Percentiles rank a stretch among this genome's conserved stretches.
Conservation (phyloP, 2,888 invertebrate genomes). For the Drosophila meridiana region DNA sequence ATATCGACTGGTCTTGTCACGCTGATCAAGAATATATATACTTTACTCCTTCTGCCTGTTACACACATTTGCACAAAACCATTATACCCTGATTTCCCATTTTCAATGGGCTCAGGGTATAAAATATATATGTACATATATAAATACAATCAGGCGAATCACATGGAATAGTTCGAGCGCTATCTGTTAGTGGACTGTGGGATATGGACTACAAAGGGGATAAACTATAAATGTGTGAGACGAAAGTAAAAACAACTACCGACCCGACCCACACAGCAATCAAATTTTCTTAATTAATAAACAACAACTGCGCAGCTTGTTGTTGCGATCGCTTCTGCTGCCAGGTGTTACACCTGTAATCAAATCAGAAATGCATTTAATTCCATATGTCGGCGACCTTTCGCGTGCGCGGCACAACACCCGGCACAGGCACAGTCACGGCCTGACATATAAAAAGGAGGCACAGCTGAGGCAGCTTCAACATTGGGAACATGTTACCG, state of each 20-base stretch:
- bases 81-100: too few relatives aligned
- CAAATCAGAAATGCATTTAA: conserved; percentile 41
- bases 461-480: neutral
- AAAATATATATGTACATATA: too few relatives aligned
- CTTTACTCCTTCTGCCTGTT: too few relatives aligned
- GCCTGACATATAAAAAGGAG: conserved; percentile 25
- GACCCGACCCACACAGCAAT: conserved; percentile 18
- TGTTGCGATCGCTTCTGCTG: neutral
- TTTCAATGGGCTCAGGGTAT: too few relatives aligned
- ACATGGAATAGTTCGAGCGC: neutral
- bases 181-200: neutral
- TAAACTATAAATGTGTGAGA: neutral
- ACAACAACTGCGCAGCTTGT: neutral
- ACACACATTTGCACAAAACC: too few relatives aligned
- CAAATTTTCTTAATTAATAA: conserved; percentile 25
- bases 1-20: too few relatives aligned
- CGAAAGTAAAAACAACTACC: conserved; percentile 2
- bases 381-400: conserved; percentile 37
- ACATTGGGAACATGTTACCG: conserved; percentile 26
- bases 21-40: too few relatives aligned
- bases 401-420: conserved; percentile 35
- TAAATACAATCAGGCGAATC: neutral
- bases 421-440: too few relatives aligned
- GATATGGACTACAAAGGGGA: neutral
- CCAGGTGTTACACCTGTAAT: conserved; percentile 46